phyloP scores from a whole-genome alignment of 2,113 vertebrate species.

The Amphiprion ocellaris region DNA sequence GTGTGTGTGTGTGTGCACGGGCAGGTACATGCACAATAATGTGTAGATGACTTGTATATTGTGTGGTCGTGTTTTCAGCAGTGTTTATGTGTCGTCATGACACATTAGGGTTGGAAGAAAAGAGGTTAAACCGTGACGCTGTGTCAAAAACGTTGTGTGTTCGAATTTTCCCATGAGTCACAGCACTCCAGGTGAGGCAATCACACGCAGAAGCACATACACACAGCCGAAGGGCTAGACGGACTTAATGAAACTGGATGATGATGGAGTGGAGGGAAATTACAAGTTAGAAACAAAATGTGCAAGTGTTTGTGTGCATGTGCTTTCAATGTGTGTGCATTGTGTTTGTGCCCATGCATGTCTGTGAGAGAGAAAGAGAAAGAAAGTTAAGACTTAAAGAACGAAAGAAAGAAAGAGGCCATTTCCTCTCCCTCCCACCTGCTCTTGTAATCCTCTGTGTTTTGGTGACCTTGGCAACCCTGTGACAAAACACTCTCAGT shows the following conservation, averaged over 20 bases:
- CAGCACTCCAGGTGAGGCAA: constrained; percentile 46
- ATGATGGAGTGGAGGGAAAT: constrained; percentile 57
- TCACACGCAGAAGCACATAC: background rate
- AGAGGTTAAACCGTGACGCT: constrained; percentile 18
- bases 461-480: constrained; percentile 66
- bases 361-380: background rate
- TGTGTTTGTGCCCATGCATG: constrained; percentile 41
- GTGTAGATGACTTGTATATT: background rate
- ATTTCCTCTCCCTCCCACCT: constrained; percentile 35
- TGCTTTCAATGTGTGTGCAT: constrained; percentile 8
- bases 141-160: constrained; percentile 14
- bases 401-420: constrained; percentile 25
- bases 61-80: background rate
- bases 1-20: constrained; percentile 3
- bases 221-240: constrained; percentile 9
- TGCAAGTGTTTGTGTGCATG: background rate
- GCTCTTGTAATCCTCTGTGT: constrained; percentile 67
- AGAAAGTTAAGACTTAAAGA: too few species aligned
- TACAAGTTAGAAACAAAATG: constrained; percentile 12
- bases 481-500: constrained; percentile 54
- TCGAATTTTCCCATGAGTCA: constrained; percentile 58
- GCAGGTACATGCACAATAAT: background rate
- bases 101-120: constrained; percentile 5
- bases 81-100: constrained; percentile 24
- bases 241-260: constrained; percentile 42